Base-by-base conservation (phyloP, 2,113 vertebrate genomes). In the Pampusana beccarii region DNA sequence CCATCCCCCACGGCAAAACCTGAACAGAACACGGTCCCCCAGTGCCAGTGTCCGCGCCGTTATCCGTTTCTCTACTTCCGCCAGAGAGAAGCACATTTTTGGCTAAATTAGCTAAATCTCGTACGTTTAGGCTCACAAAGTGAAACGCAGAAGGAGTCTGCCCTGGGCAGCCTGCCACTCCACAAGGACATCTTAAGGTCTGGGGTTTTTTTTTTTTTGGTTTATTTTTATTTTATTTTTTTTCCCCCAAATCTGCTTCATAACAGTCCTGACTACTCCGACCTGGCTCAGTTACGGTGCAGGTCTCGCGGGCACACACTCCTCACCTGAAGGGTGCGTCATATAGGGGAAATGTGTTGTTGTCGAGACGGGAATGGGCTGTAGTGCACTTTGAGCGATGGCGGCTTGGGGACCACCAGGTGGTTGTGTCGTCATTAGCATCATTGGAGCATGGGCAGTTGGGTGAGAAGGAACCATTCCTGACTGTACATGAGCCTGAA, bases 401-500 rank as follows among this genome's bases (percentile, higher is more conserved):
- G 97, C 98, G 93, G 98, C 98, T 98, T 99, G 99, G 65, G 98
- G 99, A 91, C 99, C 99, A 54, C 98, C 99, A 71, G 99, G 98
- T 94, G 98, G 99, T 98, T 99, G 99, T 95, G 99, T 99, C 86
- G 99, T 98, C 99, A 99, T 99, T 98, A 99, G 98, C 99, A 99
- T 99, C 99, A 99, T 99, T 50, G 98, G 98, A 83, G 99, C 98
- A 98, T 99, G 99, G 97, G 98, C 98, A 89, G 98, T 97, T 74
- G 98, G 99, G 98, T 99, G 99, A 95, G 99, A 99, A 91, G 98
- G 98, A 98, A 99, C 98, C 97, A 99, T 99, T 95, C 99, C 99
- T 96, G 99, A 99, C 98, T 99, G 99, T 99, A 99, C 99, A 97
- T 99, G 99, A 97, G 99, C 99, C 99, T 99, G 98, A 95, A 98